Evolutionary conservation across 2,113 vertebrate genomes (phyloP).

Genomic region (Emydocephalus ijimae): DNA sequence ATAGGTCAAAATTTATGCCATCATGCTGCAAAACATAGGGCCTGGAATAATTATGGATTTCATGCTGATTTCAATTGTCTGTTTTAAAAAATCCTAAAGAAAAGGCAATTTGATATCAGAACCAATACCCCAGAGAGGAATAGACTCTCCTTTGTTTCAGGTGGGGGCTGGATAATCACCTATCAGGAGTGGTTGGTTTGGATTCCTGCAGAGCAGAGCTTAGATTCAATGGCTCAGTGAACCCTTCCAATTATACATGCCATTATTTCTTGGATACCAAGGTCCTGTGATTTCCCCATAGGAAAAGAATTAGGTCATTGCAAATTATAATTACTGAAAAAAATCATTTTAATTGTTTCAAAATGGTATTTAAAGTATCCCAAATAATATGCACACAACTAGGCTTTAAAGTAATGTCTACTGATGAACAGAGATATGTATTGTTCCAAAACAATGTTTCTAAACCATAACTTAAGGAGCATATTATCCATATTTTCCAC

Average conservation of each 20-base stretch:
- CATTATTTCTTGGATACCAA: background rate
- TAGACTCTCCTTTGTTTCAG: background rate
- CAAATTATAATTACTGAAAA: constrained; percentile 21
- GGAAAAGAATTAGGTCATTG: background rate
- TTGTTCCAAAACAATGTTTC: constrained; percentile 1
- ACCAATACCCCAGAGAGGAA: background rate
- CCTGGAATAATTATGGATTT: background rate
- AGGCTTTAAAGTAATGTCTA: background rate
- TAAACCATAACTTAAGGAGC: background rate
- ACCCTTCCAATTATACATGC: background rate
- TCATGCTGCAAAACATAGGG: background rate
- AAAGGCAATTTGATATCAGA: background rate
- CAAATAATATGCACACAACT: constrained; percentile 17
- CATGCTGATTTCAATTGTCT: background rate
- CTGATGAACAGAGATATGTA: background rate
- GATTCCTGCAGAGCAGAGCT: background rate
- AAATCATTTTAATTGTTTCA: constrained; percentile 7
- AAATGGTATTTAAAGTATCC: background rate
- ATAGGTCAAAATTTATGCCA: background rate
- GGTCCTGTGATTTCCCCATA: background rate
- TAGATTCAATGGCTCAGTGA: background rate
- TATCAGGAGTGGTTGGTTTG: background rate
- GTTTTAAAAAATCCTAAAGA: background rate
- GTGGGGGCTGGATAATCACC: too few species aligned
- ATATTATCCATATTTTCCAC: constrained; percentile 35